These are phyloP conservation scores for Psittacula derbiana DNA, from an alignment of 2,797 vertebrate species.

Conservation along the genomic window DNA sequence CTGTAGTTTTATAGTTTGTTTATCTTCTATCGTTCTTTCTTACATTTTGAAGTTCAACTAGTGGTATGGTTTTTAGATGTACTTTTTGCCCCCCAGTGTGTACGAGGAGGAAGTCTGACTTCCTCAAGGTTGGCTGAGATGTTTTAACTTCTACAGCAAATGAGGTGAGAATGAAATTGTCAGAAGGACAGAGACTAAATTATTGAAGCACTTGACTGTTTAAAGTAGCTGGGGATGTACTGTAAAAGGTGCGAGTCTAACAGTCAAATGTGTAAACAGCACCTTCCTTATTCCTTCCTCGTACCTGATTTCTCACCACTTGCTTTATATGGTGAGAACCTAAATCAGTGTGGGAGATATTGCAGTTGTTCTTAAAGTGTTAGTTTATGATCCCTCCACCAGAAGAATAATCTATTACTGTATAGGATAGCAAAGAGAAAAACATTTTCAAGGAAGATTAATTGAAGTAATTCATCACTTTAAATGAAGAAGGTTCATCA, in stretches of 20 bases:
- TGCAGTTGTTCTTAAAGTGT: neutral
- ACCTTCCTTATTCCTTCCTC: conserved; percentile 53
- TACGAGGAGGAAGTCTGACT: neutral
- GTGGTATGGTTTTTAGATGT: neutral
- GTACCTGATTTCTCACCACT: conserved; percentile 61
- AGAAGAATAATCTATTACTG: conserved; percentile 29
- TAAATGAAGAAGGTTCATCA: conserved; percentile 50
- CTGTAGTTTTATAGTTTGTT: neutral
- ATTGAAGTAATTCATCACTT: conserved; percentile 45
- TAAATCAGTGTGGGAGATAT: conserved; percentile 32
- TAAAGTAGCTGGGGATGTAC: conserved; percentile 51
- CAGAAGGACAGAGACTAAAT: conserved; percentile 64
- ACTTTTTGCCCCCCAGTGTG: neutral
- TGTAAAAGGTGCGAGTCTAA: conserved; percentile 62
- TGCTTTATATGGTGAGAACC: conserved; percentile 38
- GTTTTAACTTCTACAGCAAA: conserved; percentile 71
- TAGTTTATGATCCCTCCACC: conserved; percentile 15
- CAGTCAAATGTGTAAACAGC: conserved; percentile 64
- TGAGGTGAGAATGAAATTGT: conserved; percentile 76
- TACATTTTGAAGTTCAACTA: conserved; percentile 16
- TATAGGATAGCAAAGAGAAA: conserved; percentile 9
- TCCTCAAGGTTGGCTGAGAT: conserved; percentile 64
- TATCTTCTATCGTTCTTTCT: neutral
- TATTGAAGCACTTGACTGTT: conserved; percentile 52
- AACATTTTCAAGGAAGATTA: conserved; percentile 56